These are phyloP conservation scores for Ciconia boyciana DNA, from an alignment of 2,113 vertebrate species.

Conservation along the genomic window DNA sequence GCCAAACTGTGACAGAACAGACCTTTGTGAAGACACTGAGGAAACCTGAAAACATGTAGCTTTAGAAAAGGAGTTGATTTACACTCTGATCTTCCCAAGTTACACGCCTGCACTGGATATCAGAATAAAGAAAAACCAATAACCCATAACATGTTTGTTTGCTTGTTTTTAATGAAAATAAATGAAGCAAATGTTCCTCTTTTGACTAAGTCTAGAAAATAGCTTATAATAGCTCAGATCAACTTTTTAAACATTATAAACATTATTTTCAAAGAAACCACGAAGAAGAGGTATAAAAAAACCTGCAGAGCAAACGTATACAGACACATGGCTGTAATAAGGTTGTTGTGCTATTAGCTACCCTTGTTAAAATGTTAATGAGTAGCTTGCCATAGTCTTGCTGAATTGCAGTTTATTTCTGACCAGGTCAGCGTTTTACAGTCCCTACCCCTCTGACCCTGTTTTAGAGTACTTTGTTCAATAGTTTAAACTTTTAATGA, in stretches of 20 bases:
- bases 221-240: neutral
- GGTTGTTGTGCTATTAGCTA: slow-evolving; percentile 32
- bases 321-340: neutral
- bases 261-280: neutral
- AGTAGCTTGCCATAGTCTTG: slow-evolving; percentile 37
- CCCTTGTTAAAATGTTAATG: slow-evolving; percentile 65
- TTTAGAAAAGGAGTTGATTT: neutral
- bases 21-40: neutral
- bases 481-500: slow-evolving; percentile 9
- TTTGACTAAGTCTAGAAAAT: neutral
- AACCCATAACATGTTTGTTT: neutral
- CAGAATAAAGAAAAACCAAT: neutral
- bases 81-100: neutral
- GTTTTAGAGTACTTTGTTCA: slow-evolving; percentile 18
- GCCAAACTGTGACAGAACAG: neutral
- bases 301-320: neutral
- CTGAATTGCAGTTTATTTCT: slow-evolving; percentile 59
- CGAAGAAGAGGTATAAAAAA: neutral
- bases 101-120: rapidly evolving
- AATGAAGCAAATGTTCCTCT: neutral
- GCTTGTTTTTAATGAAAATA: neutral
- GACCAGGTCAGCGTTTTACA: slow-evolving; percentile 43
- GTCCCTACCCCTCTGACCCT: neutral
- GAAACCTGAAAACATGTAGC: neutral
- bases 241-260: neutral